phyloP scores from a whole-genome alignment of 2,113 vertebrate genomes.

The Paratilapia polleni region DNA sequence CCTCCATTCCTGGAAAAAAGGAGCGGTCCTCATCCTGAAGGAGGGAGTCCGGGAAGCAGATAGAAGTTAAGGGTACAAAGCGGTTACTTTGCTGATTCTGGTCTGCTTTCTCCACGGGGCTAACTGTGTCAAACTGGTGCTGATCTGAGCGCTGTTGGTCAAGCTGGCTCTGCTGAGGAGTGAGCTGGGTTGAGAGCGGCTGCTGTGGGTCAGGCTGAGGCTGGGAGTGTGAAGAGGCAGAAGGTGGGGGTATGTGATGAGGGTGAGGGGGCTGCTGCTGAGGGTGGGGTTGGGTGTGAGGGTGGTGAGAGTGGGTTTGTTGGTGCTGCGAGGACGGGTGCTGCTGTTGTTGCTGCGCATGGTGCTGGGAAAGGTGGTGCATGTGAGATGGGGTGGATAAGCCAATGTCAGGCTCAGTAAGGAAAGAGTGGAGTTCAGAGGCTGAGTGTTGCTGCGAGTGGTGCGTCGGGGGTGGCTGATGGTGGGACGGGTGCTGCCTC shows the following conservation, averaged over 20 bases:
- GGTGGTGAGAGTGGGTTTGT: conserved; percentile 75
- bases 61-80: conserved; percentile 92
- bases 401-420: conserved; percentile 80
- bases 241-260: conserved; percentile 76
- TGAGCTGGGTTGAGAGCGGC: conserved; percentile 74
- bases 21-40: conserved; percentile 92
- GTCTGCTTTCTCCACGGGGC: conserved; percentile 83
- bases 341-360: conserved; percentile 72
- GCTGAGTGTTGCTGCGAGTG: conserved; percentile 76
- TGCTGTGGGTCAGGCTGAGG: conserved; percentile 73
- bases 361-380: conserved; percentile 81
- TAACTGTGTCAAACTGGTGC: conserved; percentile 84
- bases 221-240: conserved; percentile 70
- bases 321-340: conserved; percentile 76
- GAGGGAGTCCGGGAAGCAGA: conserved; percentile 94
- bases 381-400: conserved; percentile 77
- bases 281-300: conserved; percentile 69
- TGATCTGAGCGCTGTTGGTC: conserved; percentile 87
- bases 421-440: conserved; percentile 82
- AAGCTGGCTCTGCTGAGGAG: conserved; percentile 82
- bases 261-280: conserved; percentile 65
- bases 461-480: conserved; percentile 60
- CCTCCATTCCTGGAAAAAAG: conserved; percentile 96
- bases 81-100: conserved; percentile 82
- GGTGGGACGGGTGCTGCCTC: conserved; percentile 77